Evolutionary conservation across 2,888 invertebrate species (phyloP), one percentile per base, ranked within the genome.

Genomic region (Epistrophe grossulariae): DNA sequence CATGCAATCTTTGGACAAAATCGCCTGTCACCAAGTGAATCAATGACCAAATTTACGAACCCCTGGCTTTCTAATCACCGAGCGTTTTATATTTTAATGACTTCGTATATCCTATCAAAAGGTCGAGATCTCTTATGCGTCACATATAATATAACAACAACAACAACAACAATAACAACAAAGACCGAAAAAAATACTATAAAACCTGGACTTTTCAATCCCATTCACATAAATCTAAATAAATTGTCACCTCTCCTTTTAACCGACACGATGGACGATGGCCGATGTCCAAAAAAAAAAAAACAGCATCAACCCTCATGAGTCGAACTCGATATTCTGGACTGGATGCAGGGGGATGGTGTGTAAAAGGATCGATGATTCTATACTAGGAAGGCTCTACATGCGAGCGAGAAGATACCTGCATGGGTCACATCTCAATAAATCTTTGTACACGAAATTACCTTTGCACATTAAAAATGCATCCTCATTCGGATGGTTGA

Each of bases 341-440:
- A 40, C 15, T 15, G 19, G 62, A 35, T 38, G 50, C 35, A 35
- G n/a, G 40, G 70, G 50, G 59, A 71, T 81, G 52, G 13, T 55
- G 64, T 35, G 55, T 40, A 31, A 40, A 62, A 59, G 80, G 62
- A 81, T 50, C 68, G 70, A 79, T 79, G 62, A 79, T 79, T 64
- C 72, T 28, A 52, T 38, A 38, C 45, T 28, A 35, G 50, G n/a
- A 55, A 24, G 64, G 64, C 43, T n/a, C 43, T n/a, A 15, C 45
- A 43, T 15, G 24, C n/a, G 9, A 55, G 24, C 24, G 17, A 31
- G 57, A 31, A 79, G 80, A 62, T 87, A 87, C 82, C 87, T 87
- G 87, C 87, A 82, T 82, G 55, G 71, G 66, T 77, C 82, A 82
- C 87, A 82, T 87, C 82, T 87, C 82, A 83, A 87, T 87, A 87